Evolutionary conservation across 2,888 invertebrate genomes (phyloP), one percentile per base, ranked within the genome.

Genomic region (Clivina fossor): DNA sequence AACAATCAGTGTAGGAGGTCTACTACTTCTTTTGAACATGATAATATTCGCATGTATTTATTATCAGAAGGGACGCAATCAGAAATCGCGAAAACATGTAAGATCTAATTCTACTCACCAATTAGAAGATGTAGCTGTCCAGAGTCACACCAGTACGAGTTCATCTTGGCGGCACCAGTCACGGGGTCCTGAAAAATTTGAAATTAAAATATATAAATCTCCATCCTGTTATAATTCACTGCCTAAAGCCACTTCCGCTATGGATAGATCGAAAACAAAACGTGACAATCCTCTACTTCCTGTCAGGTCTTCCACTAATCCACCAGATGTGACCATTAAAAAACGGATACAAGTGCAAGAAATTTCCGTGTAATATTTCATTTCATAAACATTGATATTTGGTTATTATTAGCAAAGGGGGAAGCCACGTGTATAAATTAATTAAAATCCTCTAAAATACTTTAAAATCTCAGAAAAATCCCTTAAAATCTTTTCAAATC

Each of bases 331-430:
- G 28, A 83, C 84, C 19, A 78, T 85, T 63, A 88, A 88, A 74
- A 88, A 88, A 72, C 81, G 88, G 68, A 88, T 88, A 57, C 88
- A 88, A 74, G 88, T 88, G 64, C 87, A 88, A 73, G 88, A 88
- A 74, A 88, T 88, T 71, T 86, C 86, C 57, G 88, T 88, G 71
- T 88, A 85, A 82, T 79, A 62, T 71, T 72, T 54, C 28, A 18
- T 20, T 16, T 24, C 22, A 30, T 43, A 44, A 47, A 38, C 37
- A 8, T 38, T 38, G 15, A 38, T 38, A 19, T 8, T 4, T 18
- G 15, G 15, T 13, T 16, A 18, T n/a, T 35, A n/a, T 15, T 15
- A 35, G 13, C n/a, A 35, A 35, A 35, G n/a, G n/a, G n/a, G n/a
- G n/a, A 9, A 30, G 11, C 9, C 30, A 30, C 11, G 30, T 30